These are phyloP conservation scores for Aspiorhynchus laticeps DNA, from an alignment of 2,113 vertebrate species.

Conservation along the genomic window DNA sequence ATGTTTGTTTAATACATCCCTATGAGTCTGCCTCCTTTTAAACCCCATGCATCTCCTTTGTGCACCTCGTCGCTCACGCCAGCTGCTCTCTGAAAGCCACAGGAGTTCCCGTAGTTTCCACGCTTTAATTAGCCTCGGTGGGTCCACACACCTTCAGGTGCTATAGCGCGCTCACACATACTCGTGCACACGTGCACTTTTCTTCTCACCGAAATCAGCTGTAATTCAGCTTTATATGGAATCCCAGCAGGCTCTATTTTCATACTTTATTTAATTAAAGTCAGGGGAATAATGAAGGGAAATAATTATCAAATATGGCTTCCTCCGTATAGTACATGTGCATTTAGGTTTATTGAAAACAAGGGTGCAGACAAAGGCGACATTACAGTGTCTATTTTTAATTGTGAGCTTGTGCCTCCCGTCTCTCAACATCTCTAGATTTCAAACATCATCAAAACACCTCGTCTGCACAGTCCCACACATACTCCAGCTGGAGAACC, in stretches of 20 bases:
- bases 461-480: neutral
- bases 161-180: slow-evolving; percentile 1
- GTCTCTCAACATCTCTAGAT: slow-evolving; percentile 23
- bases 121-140: slow-evolving; percentile 56
- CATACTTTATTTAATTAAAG: slow-evolving; percentile 28
- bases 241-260: neutral
- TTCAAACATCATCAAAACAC: slow-evolving; percentile 44
- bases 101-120: slow-evolving; percentile 43
- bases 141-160: slow-evolving; percentile 48
- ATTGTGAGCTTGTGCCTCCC: slow-evolving; percentile 24
- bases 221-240: slow-evolving; percentile 18
- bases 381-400: slow-evolving; percentile 34
- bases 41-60: neutral
- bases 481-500: neutral
- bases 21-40: neutral
- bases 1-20: neutral
- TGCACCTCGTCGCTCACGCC: slow-evolving; percentile 20
- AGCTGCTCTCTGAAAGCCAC: slow-evolving; percentile 42
- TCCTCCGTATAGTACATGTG: neutral
- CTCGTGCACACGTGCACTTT: slow-evolving; percentile 4
- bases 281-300: slow-evolving; percentile 17
- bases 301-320: slow-evolving; percentile 14
- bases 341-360: neutral
- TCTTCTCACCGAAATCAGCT: slow-evolving; percentile 24
- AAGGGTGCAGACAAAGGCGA: neutral